Conservation (phyloP, 30 jellyfish, hydroid and myxozoan genomes). For the Turritopsis dohrnii region DNA sequence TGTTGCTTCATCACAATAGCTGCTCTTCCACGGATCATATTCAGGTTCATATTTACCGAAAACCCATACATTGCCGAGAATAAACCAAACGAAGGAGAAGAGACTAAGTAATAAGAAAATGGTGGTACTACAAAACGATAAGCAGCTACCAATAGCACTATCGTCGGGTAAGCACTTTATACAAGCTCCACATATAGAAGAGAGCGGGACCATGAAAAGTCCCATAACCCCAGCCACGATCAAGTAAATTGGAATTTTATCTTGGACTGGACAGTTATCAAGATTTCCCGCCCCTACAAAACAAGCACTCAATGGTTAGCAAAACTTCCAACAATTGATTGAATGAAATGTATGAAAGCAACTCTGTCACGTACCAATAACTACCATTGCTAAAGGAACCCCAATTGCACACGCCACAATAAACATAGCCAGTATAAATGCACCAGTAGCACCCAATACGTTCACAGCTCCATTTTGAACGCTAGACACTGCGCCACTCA, state of each 20-base stretch:
- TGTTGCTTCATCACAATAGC: conserved; percentile 44
- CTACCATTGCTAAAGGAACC: conserved; percentile 6
- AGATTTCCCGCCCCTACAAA: conserved; percentile 36
- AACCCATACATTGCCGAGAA: conserved; percentile 73
- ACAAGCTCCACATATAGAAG: conserved; percentile 9
- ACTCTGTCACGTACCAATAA: conserved; percentile 3
- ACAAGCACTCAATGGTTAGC: background rate
- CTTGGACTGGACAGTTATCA: conserved; percentile 48
- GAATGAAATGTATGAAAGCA: background rate
- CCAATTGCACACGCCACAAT: conserved; percentile 8
- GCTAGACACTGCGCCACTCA: background rate
- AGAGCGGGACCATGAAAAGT: conserved; percentile 28
- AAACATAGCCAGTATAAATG: background rate
- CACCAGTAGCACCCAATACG: conserved; percentile 16
- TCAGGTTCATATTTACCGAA: conserved; percentile 33
- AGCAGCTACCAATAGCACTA: conserved; percentile 13
- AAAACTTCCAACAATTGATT: background rate
- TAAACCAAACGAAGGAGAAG: conserved; percentile 64
- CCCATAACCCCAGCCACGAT: conserved; percentile 53
- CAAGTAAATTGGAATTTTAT: conserved; percentile 48
- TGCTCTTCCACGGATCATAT: conserved; percentile 1
- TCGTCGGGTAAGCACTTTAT: conserved; percentile 8
- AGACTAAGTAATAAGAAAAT: conserved; percentile 22
- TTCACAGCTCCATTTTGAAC: conserved; percentile 10
- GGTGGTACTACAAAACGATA: background rate